Evolutionary conservation across 2,113 vertebrate genomes (phyloP), one percentile per base, ranked within the genome.

Genomic region (Platysternon megacephalum): DNA sequence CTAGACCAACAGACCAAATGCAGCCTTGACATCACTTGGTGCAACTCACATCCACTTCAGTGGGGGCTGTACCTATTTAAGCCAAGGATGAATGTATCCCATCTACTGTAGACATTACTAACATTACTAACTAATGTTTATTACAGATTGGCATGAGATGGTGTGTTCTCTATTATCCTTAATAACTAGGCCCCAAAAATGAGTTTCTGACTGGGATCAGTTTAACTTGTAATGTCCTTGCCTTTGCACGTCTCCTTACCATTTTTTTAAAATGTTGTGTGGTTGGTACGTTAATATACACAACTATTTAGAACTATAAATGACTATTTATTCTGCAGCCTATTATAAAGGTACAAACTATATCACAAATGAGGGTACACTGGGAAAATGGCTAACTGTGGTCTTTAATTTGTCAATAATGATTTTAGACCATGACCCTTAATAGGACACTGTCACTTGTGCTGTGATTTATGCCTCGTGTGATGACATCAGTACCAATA

Each of bases 361-460:
- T 97, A 98, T 97, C 98, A 97, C 98, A 98, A 96, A 97, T 95
- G 97, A 98, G 95, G 95, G 96, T 91, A 95, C 1, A 61, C 91
- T 0, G 2, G 96, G 95, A 96, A 98, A 98, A 98, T 94, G 97
- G 97, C 98, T 98, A 98, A 99, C 98, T 98, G 98, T 98, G 98
- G 98, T 98, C 96, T 98, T 98, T 98, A 99, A 99, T 99, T 99
- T 98, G 99, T 99, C 98, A 99, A 99, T 99, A 99, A 99, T 99
- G 99, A 99, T 98, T 99, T 98, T 98, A 98, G 98, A 98, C 98
- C 98, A 51, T 98, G 97, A 99, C 98, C 98, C 98, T 98, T 99
- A 99, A 99, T 99, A 99, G 99, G 99, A 99, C 99, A 99, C 99
- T 99, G 99, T 99, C 99, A 98, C 98, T 98, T 97, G 98, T 98